Conservation (phyloP, 1,140 invertebrate genomes). For the Cydia fagiglandana region DNA sequence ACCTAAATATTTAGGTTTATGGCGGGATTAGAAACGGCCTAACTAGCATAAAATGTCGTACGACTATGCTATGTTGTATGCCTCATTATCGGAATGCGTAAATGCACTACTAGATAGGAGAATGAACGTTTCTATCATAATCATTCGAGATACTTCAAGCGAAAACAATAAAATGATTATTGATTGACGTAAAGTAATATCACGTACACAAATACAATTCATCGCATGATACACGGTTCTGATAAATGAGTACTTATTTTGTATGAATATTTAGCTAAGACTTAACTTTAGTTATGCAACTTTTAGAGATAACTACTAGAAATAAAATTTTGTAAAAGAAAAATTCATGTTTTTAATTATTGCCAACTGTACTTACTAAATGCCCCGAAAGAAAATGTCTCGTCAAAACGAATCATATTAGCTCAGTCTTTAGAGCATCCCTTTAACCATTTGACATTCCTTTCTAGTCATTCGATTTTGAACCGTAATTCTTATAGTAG, state of each 20-base stretch:
- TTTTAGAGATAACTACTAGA: background rate
- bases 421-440: no score
- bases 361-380: no score
- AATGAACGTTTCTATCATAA: background rate
- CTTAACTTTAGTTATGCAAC: background rate
- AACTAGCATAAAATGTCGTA: no score
- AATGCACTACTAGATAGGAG: background rate
- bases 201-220: slow-evolving; percentile 35
- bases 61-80: background rate
- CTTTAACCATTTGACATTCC: no score
- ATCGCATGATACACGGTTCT: slow-evolving; percentile 36
- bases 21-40: no score
- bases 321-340: background rate
- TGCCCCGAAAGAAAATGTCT: no score
- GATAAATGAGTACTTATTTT: slow-evolving; percentile 1
- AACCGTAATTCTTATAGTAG: no score
- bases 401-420: no score
- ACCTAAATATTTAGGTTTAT: background rate
- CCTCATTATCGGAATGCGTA: background rate
- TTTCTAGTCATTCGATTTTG: no score
- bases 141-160: slow-evolving; percentile 25
- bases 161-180: slow-evolving; percentile 24
- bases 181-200: slow-evolving; percentile 36
- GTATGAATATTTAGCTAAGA: background rate
- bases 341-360: no score